A percentile compares a stretch with the other conserved stretches of the same genome.
phyloP scores from a whole-genome alignment of 2,888 invertebrate genomes.

The Thumatha senex region DNA sequence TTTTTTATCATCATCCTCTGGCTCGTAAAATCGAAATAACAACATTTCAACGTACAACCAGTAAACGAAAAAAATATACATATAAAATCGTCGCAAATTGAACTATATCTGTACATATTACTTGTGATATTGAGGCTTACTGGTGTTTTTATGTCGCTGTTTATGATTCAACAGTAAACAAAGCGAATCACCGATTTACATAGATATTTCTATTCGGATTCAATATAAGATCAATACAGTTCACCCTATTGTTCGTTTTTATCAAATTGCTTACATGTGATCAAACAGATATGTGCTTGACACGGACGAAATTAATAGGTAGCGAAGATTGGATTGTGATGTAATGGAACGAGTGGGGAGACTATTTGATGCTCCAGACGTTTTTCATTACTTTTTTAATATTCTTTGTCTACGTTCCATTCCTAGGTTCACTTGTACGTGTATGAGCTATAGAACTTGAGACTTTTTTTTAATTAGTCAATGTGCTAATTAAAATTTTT shows the following conservation, averaged over 20 bases:
- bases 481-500: too few relatives aligned
- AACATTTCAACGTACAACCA: too few relatives aligned
- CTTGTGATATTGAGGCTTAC: background rate
- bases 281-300: constrained; percentile 16
- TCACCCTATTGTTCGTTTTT: constrained; percentile 2
- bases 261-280: constrained; percentile 5
- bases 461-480: too few relatives aligned
- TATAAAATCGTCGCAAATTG: too few relatives aligned
- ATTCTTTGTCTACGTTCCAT: background rate
- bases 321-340: constrained; percentile 2
- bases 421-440: too few relatives aligned
- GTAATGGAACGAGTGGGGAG: background rate
- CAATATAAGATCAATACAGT: constrained; percentile 1
- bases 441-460: too few relatives aligned
- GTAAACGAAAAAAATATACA: too few relatives aligned
- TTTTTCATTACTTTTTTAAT: constrained; percentile 5
- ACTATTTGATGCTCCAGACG: constrained; percentile 1
- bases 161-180: background rate
- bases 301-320: constrained; percentile 5
- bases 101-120: too few relatives aligned
- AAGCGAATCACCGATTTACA: background rate
- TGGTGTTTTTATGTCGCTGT: background rate
- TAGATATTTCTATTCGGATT: background rate
- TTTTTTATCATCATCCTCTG: too few relatives aligned
- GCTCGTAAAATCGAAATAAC: too few relatives aligned